Conservation (phyloP, 2,797 vertebrate genomes). For the Selene dorsalis region DNA sequence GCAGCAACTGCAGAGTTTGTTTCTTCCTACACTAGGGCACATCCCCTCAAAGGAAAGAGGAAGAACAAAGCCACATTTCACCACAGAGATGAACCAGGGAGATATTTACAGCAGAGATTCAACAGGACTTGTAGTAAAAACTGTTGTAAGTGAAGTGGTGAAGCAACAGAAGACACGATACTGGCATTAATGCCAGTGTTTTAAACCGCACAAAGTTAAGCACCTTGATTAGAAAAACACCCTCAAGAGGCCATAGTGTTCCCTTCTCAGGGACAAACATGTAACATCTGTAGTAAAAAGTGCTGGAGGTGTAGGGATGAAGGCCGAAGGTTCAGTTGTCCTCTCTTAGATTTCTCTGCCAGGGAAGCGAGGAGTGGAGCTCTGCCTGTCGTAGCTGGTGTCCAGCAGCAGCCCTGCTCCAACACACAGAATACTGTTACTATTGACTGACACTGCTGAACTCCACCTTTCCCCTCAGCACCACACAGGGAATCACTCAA, state of each 20-base stretch:
- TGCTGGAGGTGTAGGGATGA: neutral
- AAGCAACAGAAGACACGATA: neutral
- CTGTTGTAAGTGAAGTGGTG: no score
- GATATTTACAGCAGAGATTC: neutral
- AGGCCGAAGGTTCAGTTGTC: neutral
- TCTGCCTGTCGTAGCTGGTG: slow-evolving; percentile 27
- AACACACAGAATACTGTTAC: slow-evolving; percentile 54
- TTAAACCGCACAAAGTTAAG: neutral
- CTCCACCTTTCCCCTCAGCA: slow-evolving; percentile 12
- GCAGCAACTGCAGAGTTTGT: neutral
- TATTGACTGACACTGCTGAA: slow-evolving; percentile 15
- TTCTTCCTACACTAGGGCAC: neutral
- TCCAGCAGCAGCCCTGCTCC: slow-evolving; percentile 27
- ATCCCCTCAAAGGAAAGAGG: neutral
- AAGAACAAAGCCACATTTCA: neutral
- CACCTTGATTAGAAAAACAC: neutral
- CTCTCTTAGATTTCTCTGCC: slow-evolving; percentile 32
- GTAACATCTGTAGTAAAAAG: neutral
- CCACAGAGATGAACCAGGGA: neutral
- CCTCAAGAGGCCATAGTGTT: neutral
- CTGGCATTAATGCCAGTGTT: neutral
- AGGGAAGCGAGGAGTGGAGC: slow-evolving; percentile 34
- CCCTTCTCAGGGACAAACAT: neutral
- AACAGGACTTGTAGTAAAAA: neutral
- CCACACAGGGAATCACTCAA: slow-evolving; percentile 44